Evolutionary conservation across 2,888 invertebrate genomes (phyloP).

Genomic region (Masnerella sp.): DNA sequence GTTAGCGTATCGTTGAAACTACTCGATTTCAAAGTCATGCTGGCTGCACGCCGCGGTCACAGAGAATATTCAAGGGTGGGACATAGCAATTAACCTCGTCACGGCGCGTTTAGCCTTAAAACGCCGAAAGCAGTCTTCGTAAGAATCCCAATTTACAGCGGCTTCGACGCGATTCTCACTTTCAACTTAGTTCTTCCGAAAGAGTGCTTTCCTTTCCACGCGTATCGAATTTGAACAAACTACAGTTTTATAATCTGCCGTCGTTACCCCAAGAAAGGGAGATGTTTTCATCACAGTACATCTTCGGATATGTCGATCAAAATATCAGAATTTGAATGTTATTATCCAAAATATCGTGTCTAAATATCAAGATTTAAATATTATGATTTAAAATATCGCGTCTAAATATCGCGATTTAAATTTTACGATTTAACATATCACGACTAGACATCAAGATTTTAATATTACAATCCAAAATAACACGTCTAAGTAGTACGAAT

Average conservation of each 20-base stretch:
- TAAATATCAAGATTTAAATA: no score
- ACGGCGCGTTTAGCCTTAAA: slow-evolving; percentile 60
- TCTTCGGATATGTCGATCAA: background rate
- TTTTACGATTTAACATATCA: no score
- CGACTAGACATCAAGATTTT: no score
- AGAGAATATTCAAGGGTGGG: slow-evolving; percentile 61
- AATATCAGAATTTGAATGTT: no score
- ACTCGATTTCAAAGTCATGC: slow-evolving; percentile 59
- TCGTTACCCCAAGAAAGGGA: background rate
- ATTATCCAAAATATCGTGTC: no score
- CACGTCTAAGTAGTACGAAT: no score
- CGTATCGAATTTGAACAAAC: slow-evolving; percentile 36
- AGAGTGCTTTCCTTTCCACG: slow-evolving; percentile 41
- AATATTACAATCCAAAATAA: no score
- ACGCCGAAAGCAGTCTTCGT: slow-evolving; percentile 55
- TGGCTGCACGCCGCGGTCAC: slow-evolving; percentile 61
- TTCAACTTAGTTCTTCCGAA: slow-evolving; percentile 45
- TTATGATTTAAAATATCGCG: no score
- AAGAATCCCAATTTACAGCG: slow-evolving; percentile 59
- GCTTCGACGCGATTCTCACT: slow-evolving; percentile 54
- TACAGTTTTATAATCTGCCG: slow-evolving; percentile 5
- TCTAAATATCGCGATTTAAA: no score
- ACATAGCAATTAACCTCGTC: slow-evolving; percentile 61
- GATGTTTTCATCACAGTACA: slow-evolving; percentile 12
- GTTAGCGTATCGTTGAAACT: slow-evolving; percentile 56